phyloP scores from a whole-genome alignment of 1,140 invertebrate genomes.

The Lanistes nyassanus region DNA sequence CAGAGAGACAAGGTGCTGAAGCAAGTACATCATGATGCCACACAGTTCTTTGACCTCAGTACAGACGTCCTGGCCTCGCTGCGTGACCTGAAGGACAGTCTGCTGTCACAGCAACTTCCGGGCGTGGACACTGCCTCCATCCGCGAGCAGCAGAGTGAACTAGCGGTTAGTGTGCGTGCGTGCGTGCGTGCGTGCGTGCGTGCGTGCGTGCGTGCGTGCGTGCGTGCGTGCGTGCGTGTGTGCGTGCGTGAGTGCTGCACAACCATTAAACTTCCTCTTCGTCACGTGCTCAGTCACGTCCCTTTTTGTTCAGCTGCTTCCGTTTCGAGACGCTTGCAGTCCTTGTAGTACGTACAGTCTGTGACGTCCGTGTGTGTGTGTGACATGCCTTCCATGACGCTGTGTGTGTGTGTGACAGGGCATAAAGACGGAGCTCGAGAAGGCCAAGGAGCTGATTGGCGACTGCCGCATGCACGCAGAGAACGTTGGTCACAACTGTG shows the following conservation, averaged over 20 bases:
- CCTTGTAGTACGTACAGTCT: not conserved
- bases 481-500: constrained; percentile 90
- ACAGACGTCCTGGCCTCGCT: constrained; percentile 90
- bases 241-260: too few species aligned
- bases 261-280: too few species aligned
- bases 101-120: constrained; percentile 90
- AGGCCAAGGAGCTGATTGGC: constrained; percentile 90
- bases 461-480: constrained; percentile 90
- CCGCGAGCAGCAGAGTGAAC: constrained; percentile 89
- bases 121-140: constrained; percentile 80
- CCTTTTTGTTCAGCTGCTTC: too few species aligned
- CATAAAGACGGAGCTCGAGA: constrained; percentile 90
- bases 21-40: constrained; percentile 86
- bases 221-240: not conserved
- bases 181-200: not conserved
- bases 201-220: not conserved
- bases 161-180: constrained; percentile 72
- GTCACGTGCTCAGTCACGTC: not conserved
- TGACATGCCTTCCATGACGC: too few species aligned
- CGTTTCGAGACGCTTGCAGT: not conserved
- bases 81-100: constrained; percentile 88
- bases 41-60: constrained; percentile 94
- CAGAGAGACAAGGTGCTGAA: constrained; percentile 85
- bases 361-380: too few species aligned
- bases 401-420: constrained; percentile 68